Percentiles rank a stretch among this genome's conserved stretches.
These are phyloP conservation scores for Zoanthus sansibaricus DNA, from an alignment of 92 coral and sea anemone species.

Conservation along the genomic window DNA sequence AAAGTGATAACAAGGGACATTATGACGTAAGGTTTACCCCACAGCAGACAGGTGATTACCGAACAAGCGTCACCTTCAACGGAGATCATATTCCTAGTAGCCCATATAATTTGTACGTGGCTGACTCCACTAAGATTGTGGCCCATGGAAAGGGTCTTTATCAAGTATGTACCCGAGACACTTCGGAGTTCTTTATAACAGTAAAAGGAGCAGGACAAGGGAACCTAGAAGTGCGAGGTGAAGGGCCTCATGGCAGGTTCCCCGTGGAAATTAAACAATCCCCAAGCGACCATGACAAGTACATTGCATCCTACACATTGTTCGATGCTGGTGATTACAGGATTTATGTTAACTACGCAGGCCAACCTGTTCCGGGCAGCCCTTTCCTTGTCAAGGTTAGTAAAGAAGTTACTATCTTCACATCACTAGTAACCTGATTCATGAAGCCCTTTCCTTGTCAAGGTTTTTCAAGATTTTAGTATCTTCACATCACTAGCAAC, in stretches of 20 bases:
- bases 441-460: no score
- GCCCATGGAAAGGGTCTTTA: slow-evolving; percentile 92
- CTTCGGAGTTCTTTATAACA: slow-evolving; percentile 79
- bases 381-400: slow-evolving; percentile 87
- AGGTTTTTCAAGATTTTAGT: no score
- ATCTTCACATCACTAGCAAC: no score
- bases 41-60: slow-evolving; percentile 83
- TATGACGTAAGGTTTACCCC: slow-evolving; percentile 89
- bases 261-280: slow-evolving; percentile 85
- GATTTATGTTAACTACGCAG: slow-evolving; percentile 84
- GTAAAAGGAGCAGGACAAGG: slow-evolving; percentile 92
- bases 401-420: no score
- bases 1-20: slow-evolving; percentile 63
- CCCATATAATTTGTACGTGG: slow-evolving; percentile 76
- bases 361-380: slow-evolving; percentile 87
- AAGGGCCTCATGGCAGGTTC: slow-evolving; percentile 90
- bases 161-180: slow-evolving; percentile 52
- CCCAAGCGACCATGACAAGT: slow-evolving; percentile 80
- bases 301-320: slow-evolving; percentile 84
- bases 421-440: no score
- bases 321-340: slow-evolving; percentile 89
- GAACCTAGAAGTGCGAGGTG: slow-evolving; percentile 88
- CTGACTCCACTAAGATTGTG: slow-evolving; percentile 81
- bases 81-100: slow-evolving; percentile 92
- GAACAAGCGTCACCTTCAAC: slow-evolving; percentile 79